phyloP scores from a whole-genome alignment of 2,888 invertebrate species.

The Luperina nickerlii region DNA sequence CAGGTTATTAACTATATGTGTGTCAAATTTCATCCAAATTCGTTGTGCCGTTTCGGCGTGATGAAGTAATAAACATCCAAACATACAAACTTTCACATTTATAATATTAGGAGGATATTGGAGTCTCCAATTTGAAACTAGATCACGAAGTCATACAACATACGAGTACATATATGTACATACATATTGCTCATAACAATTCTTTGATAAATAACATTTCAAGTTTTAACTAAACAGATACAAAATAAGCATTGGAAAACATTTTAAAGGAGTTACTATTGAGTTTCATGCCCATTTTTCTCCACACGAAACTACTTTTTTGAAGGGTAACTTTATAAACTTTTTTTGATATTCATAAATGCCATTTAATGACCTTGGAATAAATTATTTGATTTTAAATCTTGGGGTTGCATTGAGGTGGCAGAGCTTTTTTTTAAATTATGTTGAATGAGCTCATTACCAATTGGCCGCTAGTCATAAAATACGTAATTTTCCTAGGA shows the following conservation, averaged over 20 bases:
- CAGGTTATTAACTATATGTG: neutral
- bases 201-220: neutral
- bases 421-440: neutral
- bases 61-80: neutral
- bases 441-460: neutral
- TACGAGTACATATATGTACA: neutral
- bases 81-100: neutral
- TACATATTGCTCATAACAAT: neutral
- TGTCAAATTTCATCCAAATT: neutral
- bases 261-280: too few species aligned
- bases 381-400: neutral
- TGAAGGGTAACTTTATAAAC: too few species aligned
- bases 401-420: neutral
- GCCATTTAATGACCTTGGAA: neutral
- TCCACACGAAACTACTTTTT: neutral
- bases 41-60: neutral
- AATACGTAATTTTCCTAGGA: constrained; percentile 87
- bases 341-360: neutral
- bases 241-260: neutral
- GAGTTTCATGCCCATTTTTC: too few species aligned
- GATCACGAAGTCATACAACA: neutral
- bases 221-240: neutral
- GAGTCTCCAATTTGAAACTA: neutral
- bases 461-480: neutral
- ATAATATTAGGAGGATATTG: neutral